Base-by-base conservation (phyloP, 1,140 invertebrate species). In the Dreissena rostriformis region DNA sequence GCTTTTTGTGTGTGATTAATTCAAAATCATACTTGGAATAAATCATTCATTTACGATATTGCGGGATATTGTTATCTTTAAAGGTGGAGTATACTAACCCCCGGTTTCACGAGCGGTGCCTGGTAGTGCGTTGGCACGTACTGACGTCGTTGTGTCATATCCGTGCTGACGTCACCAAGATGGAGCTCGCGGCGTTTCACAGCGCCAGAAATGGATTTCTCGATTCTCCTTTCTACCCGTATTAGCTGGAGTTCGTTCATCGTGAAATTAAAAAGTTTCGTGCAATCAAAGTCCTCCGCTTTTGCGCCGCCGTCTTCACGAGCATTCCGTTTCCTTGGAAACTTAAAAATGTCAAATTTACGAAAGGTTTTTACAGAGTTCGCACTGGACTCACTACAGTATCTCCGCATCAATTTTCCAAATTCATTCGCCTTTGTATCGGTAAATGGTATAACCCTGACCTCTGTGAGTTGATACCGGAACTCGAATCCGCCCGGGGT, bases 231-330 rank as follows among this genome's bases (percentile, higher is more conserved):
- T 65, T 77, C 72, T 12, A 77, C 67, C 49, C 67, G 51, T 24
- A 84, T 24, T 19, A 84, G 57, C 66, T 84, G 82, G 14, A 84
- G 73, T 53, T 84, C 82, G 28, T 84, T 84, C 82, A 84, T 77
- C n/a, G 82, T 84, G 65, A 84, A 84, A 65, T 84, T 84, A 72
- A 84, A 84, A 22, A 84, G 51, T 57, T 78, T 78, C 29, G 67
- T 29, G 77, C 82, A 84, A 61, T 84, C 82, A 49, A 84, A 84
- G 28, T 84, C 82, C 4, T 70, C 55, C 57, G 29, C 51, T 67
- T 49, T 71, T 15, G 28, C 67, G 28, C 51, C 24, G 39, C 29
- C 53, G 17, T 55, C n/a, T 66, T 68, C n/a, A 17, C 19, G 70
- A 12, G 66, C 22, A 66, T 53, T 66, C 7, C 52, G 29, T 83